phyloP scores from a whole-genome alignment of 2,797 vertebrate species.

The Enteromius viviparus region DNA sequence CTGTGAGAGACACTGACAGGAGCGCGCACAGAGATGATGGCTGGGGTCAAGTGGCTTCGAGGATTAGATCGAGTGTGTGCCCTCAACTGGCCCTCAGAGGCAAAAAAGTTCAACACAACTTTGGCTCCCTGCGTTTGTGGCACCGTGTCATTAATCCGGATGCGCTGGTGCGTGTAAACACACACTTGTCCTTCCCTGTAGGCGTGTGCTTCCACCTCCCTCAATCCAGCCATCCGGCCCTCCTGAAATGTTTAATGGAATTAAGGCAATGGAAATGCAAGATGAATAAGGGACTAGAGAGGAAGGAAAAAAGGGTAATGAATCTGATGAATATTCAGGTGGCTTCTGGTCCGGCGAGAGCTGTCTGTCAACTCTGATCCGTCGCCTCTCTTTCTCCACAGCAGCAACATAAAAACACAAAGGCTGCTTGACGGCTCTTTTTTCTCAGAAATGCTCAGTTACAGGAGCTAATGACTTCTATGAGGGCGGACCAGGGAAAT shows the following conservation, averaged over 20 bases:
- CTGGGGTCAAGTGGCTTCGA: slow-evolving; percentile 36
- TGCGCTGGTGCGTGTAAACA: slow-evolving; percentile 63
- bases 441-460: too few species aligned
- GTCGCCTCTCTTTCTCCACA: slow-evolving; percentile 44
- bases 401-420: slow-evolving; percentile 54
- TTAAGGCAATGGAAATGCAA: slow-evolving; percentile 74
- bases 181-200: slow-evolving; percentile 61
- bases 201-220: slow-evolving; percentile 13
- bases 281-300: slow-evolving; percentile 58
- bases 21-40: slow-evolving; percentile 30
- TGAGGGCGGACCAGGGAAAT: background rate
- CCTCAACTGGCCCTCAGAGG: slow-evolving; percentile 31
- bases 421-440: background rate
- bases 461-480: background rate
- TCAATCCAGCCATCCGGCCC: slow-evolving; percentile 62
- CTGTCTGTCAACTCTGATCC: slow-evolving; percentile 68
- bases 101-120: slow-evolving; percentile 23
- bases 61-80: slow-evolving; percentile 22
- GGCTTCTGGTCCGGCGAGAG: slow-evolving; percentile 68
- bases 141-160: slow-evolving; percentile 56
- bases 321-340: slow-evolving; percentile 78
- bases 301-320: slow-evolving; percentile 58
- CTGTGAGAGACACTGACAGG: slow-evolving; percentile 36
- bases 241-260: slow-evolving; percentile 68
- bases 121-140: background rate